Conservation (phyloP, 2,113 vertebrate genomes). For the Pyxicephalus adspersus region DNA sequence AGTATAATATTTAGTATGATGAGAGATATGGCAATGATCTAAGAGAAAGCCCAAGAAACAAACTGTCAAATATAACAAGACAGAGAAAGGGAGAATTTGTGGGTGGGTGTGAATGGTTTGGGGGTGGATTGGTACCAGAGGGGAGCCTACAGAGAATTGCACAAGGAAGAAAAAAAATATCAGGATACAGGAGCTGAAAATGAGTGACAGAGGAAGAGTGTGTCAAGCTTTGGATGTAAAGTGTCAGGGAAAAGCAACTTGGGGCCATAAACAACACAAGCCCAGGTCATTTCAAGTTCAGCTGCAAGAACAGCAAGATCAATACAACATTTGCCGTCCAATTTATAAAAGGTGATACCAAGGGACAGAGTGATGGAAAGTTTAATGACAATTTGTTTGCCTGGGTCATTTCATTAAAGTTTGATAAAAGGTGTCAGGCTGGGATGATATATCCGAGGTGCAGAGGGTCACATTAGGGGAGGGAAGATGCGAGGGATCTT, state of each 20-base stretch:
- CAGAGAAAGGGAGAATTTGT: too few relatives aligned
- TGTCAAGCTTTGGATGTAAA: conserved; percentile 78
- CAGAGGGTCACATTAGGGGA: conserved; percentile 77
- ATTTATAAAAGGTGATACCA: conserved; percentile 95
- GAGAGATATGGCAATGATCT: background rate
- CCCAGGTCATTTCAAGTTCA: conserved; percentile 93
- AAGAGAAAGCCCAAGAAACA: too few relatives aligned
- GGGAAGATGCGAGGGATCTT: conserved; percentile 61
- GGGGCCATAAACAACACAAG: conserved; percentile 85
- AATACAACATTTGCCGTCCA: conserved; percentile 93
- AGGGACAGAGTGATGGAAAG: conserved; percentile 88
- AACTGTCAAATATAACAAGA: too few relatives aligned
- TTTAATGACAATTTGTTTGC: conserved; percentile 94
- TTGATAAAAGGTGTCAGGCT: conserved; percentile 92
- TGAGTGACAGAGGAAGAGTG: conserved; percentile 56
- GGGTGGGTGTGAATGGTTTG: too few relatives aligned
- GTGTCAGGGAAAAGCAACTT: conserved; percentile 81
- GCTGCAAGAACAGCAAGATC: conserved; percentile 84
- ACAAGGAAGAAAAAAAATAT: background rate
- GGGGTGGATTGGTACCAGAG: too few relatives aligned
- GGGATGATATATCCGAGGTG: conserved; percentile 79
- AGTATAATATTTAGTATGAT: too few relatives aligned
- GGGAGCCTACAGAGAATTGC: too few relatives aligned
- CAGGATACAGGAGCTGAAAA: background rate
- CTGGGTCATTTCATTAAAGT: conserved; percentile 85